Evolutionary conservation across 2,888 invertebrate species (phyloP), one percentile per base, ranked within the genome.

Genomic region (Callinectes sapidus): DNA sequence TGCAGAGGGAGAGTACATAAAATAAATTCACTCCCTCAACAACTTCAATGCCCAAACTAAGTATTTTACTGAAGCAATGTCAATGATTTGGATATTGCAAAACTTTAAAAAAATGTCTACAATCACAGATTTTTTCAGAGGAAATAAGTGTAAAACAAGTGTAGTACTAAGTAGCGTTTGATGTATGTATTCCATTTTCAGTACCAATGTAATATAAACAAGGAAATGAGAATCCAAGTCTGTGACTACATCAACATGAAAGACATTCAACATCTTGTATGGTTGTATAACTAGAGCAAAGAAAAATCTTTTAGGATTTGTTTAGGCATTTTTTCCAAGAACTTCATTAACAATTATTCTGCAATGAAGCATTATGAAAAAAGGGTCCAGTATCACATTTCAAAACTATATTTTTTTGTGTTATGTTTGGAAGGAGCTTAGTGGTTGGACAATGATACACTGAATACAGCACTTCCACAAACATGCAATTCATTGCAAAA

Each of bases 31-130:
- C 71, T 71, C 71, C 61, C 6, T 23, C 71, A 71, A 23, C 71
- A 71, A 28, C 71, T 71, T 71, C 28, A 71, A 71, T 71, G 71
- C 71, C 71, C 71, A 71, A 71, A n/a, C n/a, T 48, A 48, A 48
- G 18, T 61, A 23, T 61, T 61, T 61, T 18, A 61, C 23, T 61
- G 61, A 61, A 61, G 18, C 18, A 61, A 5, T 8, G 48, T 61
- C 23, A 18, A 61, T 61, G 23, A 61, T 23, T 5, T 61, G 18
- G 61, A 61, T 61, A 61, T 61, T 61, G 61, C 61, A 61, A 61
- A 23, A 23, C 18, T 55, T 18, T 18, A 23, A 61, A 23, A 23
- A 18, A 61, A 39, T 39, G 39, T 61, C 23, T 23, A 23, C 61
- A 16, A 23, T 61, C 23, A 61, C 18, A 61, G 23, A 16, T 23